Evolutionary conservation across 2,888 invertebrate genomes (phyloP).

Genomic region (Polietes domitor): DNA sequence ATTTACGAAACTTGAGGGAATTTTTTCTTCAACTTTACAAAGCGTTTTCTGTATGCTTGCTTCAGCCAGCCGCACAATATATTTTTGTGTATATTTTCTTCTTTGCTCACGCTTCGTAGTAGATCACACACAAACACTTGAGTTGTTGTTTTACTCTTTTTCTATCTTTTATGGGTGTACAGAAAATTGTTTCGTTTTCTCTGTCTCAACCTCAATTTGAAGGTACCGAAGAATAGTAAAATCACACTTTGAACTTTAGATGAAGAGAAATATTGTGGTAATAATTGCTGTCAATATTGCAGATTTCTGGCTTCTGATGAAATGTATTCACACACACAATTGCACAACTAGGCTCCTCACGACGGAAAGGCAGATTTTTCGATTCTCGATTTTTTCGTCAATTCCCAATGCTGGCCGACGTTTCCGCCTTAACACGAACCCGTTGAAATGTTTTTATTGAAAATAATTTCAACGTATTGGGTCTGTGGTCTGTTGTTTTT

Average conservation of each 20-base stretch:
- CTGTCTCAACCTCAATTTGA: conserved; percentile 46
- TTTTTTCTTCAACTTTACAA: conserved; percentile 61
- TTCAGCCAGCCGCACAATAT: conserved; percentile 42
- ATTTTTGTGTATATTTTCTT: not conserved
- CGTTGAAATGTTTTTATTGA: conserved; percentile 65
- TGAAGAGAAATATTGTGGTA: conserved; percentile 62
- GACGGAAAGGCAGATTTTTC: conserved; percentile 30
- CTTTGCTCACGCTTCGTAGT: not conserved
- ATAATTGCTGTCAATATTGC: conserved; percentile 61
- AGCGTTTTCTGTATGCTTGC: conserved; percentile 55
- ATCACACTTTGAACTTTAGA: conserved; percentile 74
- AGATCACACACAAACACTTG: conserved; percentile 32
- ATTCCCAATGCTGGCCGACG: conserved; percentile 52
- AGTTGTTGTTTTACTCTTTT: conserved; percentile 26
- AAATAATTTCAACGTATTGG: conserved; percentile 62
- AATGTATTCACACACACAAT: not conserved
- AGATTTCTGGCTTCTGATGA: conserved; percentile 43
- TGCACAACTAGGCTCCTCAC: conserved; percentile 36
- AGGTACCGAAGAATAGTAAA: conserved; percentile 72
- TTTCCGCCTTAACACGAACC: conserved; percentile 50
- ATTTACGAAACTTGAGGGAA: conserved; percentile 67
- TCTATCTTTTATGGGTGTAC: conserved; percentile 66
- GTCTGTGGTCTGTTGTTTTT: conserved; percentile 20
- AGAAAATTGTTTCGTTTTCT: conserved; percentile 69
- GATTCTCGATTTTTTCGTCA: conserved; percentile 8